Evolutionary conservation across 2,113 vertebrate genomes (phyloP).

Genomic region (Galemys pyrenaicus): DNA sequence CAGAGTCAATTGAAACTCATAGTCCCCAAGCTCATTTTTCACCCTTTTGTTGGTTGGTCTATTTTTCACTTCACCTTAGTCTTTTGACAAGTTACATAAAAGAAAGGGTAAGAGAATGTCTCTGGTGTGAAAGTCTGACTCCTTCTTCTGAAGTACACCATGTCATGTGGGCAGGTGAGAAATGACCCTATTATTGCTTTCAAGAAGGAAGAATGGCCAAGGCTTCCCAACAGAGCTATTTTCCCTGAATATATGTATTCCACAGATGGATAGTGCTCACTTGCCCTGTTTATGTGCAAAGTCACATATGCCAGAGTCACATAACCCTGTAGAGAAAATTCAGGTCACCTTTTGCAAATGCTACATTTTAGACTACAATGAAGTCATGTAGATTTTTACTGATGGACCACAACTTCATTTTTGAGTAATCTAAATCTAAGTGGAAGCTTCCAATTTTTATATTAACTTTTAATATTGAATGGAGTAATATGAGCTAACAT

Average conservation of each 20-base stretch:
- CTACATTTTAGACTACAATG: background rate
- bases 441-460: background rate
- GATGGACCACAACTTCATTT: background rate
- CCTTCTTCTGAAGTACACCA: constrained; percentile 34
- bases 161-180: constrained; percentile 52
- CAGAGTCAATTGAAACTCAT: constrained; percentile 36
- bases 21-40: constrained; percentile 53
- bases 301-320: background rate
- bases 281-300: background rate
- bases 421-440: background rate
- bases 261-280: background rate
- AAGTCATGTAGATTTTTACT: background rate
- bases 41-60: constrained; percentile 9
- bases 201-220: constrained; percentile 47
- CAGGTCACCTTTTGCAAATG: background rate
- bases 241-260: background rate
- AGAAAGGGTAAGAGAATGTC: constrained; percentile 54
- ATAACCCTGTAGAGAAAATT: background rate
- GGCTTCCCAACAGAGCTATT: constrained; percentile 11
- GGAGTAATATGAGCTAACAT: background rate
- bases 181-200: constrained; percentile 62
- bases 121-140: constrained; percentile 44
- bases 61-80: constrained; percentile 73
- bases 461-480: background rate
- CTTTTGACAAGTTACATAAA: constrained; percentile 77